Conservation (phyloP, 2,888 invertebrate species). For the Drosophila rubida region DNA sequence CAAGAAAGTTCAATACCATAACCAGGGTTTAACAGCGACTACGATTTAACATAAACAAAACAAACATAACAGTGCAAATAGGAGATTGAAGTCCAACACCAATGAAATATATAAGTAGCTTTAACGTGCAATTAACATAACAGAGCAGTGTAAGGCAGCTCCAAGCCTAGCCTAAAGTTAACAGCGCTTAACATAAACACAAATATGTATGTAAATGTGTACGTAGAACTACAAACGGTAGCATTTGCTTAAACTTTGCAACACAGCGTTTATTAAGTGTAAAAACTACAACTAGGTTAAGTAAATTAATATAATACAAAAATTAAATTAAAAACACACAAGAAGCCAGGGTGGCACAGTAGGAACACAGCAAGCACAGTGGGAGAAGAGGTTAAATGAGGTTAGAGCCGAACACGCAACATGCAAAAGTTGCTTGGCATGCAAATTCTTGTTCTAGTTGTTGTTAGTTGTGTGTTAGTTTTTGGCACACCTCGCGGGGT, state of each 20-base stretch:
- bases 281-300: conserved; percentile 10
- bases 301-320: conserved; percentile 1
- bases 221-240: neutral
- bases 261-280: conserved; percentile 4
- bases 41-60: neutral
- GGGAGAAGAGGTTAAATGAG: neutral
- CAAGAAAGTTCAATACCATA: conserved; percentile 41
- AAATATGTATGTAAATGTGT: too few relatives aligned
- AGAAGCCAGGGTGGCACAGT: neutral
- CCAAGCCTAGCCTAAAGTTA: conserved; percentile 1
- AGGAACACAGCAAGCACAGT: neutral
- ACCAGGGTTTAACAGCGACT: conserved; percentile 19
- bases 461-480: conserved; percentile 36
- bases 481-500: conserved; percentile 83
- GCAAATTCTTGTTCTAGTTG: conserved; percentile 38
- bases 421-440: conserved; percentile 40
- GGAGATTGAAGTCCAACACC: too few relatives aligned
- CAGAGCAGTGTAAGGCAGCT: neutral
- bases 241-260: neutral
- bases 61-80: too few relatives aligned
- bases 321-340: neutral
- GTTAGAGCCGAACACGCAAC: conserved; percentile 18
- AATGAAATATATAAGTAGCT: too few relatives aligned
- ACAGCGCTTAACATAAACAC: conserved; percentile 18
- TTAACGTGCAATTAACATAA: too few relatives aligned